phyloP scores from a whole-genome alignment of 2,113 vertebrate species.

The Tapirus terrestris region DNA sequence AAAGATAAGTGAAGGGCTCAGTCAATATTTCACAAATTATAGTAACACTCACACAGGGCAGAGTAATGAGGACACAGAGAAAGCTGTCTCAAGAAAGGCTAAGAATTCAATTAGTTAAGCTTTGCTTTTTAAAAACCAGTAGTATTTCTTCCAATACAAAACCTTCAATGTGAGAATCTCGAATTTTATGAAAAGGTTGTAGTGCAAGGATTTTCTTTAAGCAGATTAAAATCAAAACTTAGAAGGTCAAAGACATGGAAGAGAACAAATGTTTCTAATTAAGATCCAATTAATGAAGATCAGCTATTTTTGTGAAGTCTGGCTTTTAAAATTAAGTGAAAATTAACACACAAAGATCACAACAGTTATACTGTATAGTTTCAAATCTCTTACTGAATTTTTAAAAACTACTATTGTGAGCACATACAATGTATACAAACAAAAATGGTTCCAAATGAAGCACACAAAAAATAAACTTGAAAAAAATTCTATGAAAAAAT shows the following conservation, averaged over 20 bases:
- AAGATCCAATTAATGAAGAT: conserved; percentile 56
- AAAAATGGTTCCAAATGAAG: conserved; percentile 71
- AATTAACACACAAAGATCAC: conserved; percentile 60
- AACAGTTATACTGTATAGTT: conserved; percentile 59
- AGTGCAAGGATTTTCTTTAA: conserved; percentile 79
- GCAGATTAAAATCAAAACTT: conserved; percentile 64
- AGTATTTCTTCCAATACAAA: conserved; percentile 79
- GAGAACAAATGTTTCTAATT: conserved; percentile 65
- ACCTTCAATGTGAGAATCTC: conserved; percentile 73
- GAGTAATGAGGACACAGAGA: conserved; percentile 70
- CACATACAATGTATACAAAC: conserved; percentile 69
- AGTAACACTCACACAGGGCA: conserved; percentile 65
- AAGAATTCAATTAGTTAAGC: conserved; percentile 67
- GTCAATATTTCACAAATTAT: conserved; percentile 74
- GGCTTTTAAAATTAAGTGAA: conserved; percentile 70
- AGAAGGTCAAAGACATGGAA: conserved; percentile 60
- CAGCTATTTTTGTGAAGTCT: conserved; percentile 64
- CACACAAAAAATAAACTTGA: conserved; percentile 73
- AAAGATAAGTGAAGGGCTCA: conserved; percentile 77
- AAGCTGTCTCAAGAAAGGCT: conserved; percentile 75
- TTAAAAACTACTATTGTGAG: conserved; percentile 59
- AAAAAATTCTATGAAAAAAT: conserved; percentile 75
- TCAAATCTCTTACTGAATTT: conserved; percentile 60
- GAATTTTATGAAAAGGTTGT: conserved; percentile 75
- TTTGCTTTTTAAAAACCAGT: conserved; percentile 77